phyloP scores from a whole-genome alignment of 64 coral and sea anemone genomes.

The Montipora foliosa region DNA sequence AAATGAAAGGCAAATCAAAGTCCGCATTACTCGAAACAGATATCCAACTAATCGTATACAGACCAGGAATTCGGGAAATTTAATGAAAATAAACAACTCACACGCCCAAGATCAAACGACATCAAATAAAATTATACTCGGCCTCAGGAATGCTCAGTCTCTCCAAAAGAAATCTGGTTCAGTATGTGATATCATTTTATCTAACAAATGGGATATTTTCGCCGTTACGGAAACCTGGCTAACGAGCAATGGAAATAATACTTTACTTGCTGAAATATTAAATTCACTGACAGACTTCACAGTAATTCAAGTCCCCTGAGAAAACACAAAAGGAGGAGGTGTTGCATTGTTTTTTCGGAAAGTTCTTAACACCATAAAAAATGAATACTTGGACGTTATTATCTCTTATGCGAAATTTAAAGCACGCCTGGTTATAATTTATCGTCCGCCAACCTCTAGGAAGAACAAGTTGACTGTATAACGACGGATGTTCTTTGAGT shows the following conservation, averaged over 20 bases:
- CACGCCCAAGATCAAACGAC: background rate
- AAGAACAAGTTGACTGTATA: background rate
- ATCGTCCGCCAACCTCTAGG: background rate
- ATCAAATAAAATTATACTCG: conserved; percentile 9
- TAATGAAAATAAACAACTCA: background rate
- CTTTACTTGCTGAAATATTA: background rate
- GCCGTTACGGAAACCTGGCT: conserved; percentile 36
- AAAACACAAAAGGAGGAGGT: background rate
- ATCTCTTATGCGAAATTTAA: background rate
- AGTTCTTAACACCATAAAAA: no score
- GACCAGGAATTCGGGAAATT: no score
- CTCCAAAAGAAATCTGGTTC: background rate
- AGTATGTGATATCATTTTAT: conserved; percentile 27
- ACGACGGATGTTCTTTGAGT: background rate
- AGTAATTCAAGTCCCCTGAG: background rate
- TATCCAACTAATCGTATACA: background rate
- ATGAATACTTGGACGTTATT: no score
- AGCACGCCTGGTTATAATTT: background rate
- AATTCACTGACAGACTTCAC: conserved; percentile 24
- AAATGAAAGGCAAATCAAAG: background rate
- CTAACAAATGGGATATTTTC: conserved; percentile 27
- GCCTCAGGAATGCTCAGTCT: conserved; percentile 26
- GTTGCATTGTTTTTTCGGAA: no score
- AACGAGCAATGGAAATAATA: conserved; percentile 27
- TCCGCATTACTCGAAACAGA: conserved; percentile 7